Percentiles rank a stretch among this genome's conserved stretches.
These are phyloP conservation scores for Crocuta crocuta DNA, from an alignment of 2,113 vertebrate species.

Conservation along the genomic window DNA sequence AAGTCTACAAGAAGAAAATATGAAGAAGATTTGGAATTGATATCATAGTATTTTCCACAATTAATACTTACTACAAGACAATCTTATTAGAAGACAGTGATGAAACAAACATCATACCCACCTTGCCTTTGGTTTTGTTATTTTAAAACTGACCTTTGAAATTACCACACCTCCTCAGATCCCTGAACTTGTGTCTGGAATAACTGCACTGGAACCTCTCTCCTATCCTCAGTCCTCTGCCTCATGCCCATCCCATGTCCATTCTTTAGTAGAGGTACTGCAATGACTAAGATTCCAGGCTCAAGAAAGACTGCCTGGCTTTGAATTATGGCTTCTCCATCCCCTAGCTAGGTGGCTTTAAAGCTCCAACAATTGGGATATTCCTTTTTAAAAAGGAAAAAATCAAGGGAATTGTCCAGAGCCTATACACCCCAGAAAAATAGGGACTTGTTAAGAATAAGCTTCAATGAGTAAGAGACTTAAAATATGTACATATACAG, in stretches of 20 bases:
- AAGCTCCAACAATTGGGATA: background rate
- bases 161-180: background rate
- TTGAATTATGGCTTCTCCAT: background rate
- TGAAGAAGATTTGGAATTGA: background rate
- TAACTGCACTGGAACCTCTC: background rate
- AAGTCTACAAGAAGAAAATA: background rate
- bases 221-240: background rate
- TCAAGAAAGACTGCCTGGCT: background rate
- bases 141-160: background rate
- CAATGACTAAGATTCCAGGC: background rate
- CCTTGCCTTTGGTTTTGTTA: background rate
- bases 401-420: background rate
- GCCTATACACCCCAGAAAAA: background rate
- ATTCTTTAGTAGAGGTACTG: background rate
- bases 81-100: background rate
- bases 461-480: background rate
- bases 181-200: background rate
- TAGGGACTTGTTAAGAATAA: background rate
- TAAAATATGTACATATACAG: background rate
- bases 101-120: background rate
- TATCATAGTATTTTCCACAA: background rate
- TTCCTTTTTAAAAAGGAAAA: background rate
- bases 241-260: background rate
- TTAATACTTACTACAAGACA: background rate
- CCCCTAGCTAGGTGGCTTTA: background rate